phyloP scores from a whole-genome alignment of 2,113 vertebrate species.

The Saimiri boliviensis region DNA sequence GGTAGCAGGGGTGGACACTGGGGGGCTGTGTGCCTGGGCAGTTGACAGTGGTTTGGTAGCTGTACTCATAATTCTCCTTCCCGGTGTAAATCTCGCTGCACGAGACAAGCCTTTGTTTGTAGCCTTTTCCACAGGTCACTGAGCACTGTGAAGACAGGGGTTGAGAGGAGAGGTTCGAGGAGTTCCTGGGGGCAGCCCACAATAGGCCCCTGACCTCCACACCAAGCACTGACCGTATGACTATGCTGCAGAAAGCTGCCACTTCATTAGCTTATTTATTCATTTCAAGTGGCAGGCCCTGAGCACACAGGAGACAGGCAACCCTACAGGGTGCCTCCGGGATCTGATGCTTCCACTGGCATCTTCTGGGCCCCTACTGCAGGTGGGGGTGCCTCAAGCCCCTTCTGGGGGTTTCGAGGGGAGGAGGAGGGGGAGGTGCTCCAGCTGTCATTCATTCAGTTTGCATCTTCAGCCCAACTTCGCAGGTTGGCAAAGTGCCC shows the following conservation, averaged over 20 bases:
- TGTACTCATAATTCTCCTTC: constrained; percentile 95
- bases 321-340: accelerated
- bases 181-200: background rate
- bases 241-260: background rate
- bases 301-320: background rate
- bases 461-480: background rate
- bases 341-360: background rate
- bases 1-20: constrained; percentile 90
- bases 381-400: accelerated
- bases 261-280: background rate
- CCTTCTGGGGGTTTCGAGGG: background rate
- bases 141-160: constrained; percentile 89
- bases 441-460: background rate
- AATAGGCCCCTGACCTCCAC: background rate
- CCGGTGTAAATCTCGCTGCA: constrained; percentile 95
- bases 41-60: constrained; percentile 91
- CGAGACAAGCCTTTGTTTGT: constrained; percentile 94
- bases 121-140: constrained; percentile 94
- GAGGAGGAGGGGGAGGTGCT: accelerated
- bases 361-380: accelerated
- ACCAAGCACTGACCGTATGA: background rate
- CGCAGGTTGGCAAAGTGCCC: background rate
- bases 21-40: constrained; percentile 93
- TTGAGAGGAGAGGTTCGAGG: background rate
- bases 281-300: background rate